These are phyloP conservation scores for Daptonema setosum DNA, from an alignment of 2,888 invertebrate species.

Conservation along the genomic window DNA sequence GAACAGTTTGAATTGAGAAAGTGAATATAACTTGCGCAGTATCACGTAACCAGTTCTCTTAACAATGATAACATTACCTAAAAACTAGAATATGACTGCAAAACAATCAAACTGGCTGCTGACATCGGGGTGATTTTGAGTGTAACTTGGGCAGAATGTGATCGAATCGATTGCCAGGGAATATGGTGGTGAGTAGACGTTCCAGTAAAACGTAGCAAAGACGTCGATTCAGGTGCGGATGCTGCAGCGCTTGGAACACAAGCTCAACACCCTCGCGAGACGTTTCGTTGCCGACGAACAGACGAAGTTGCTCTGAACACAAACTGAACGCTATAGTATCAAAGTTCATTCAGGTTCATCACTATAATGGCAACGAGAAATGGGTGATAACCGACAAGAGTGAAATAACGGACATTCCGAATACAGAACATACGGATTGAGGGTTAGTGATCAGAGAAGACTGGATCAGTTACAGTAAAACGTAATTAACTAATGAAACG, in stretches of 20 bases:
- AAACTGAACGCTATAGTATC: slow-evolving; percentile 25
- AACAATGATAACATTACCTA: no score
- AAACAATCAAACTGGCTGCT: background rate
- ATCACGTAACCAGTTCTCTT: no score
- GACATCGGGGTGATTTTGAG: slow-evolving; percentile 22
- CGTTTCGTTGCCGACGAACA: slow-evolving; percentile 51
- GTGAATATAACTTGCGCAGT: no score
- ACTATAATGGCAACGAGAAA: no score
- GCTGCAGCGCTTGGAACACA: slow-evolving; percentile 68
- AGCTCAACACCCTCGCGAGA: slow-evolving; percentile 56
- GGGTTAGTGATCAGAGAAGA: no score
- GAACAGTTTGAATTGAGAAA: no score
- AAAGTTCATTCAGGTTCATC: background rate
- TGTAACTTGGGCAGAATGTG: slow-evolving; percentile 22
- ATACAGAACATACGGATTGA: no score
- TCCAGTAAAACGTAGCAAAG: slow-evolving; percentile 61
- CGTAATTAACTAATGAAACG: no score
- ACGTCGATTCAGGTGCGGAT: slow-evolving; percentile 58
- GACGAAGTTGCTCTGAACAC: slow-evolving; percentile 51
- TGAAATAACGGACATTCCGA: no score
- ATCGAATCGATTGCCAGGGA: slow-evolving; percentile 24
- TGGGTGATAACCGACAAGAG: no score
- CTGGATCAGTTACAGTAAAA: no score
- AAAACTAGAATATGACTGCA: no score
- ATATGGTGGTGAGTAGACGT: slow-evolving; percentile 37